Base-by-base conservation (phyloP, 1,140 invertebrate genomes). In the Alviniconcha marisindica region DNA sequence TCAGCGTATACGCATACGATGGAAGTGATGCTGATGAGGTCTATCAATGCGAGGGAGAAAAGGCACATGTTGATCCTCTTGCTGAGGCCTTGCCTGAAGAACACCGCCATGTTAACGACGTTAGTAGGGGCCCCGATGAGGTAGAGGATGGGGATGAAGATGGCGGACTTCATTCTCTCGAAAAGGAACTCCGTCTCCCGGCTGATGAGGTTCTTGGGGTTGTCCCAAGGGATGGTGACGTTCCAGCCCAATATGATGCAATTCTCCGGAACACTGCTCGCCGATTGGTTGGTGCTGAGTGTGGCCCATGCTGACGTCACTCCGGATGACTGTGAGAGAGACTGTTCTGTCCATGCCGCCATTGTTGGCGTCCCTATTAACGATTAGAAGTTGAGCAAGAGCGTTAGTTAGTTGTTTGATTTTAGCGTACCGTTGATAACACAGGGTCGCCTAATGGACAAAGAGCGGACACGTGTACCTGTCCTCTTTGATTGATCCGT, bases 1-100 rank as follows among this genome's bases (percentile, higher is more conserved):
- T 77, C 76, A 33, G 3, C 3, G 51, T 7, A 1, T 4, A 77
- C 2, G 0, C 51, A 4, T 4, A 77, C 51, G 12, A 77, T 0
- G 28, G 54, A 54, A 2, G 44, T 54, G 15, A 54, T 3, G 7
- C 10, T 28, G 0, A 77, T 2, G 14, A 77, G 28, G 33, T 77
- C 76, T 0, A 77, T 48, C 5, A 77, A 15, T 12, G 76, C 18
- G 1, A 77, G 31, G 1, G 21, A n/a, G 42, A 77, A 77, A 0
- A 77, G 74, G 24, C 74, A 77, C 18, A 77, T 14, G 74, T 44
- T 42, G 74, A 77, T 44, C 18, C 74, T 40, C 38, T 77, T 40
- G 21, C 44, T 77, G 0, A 77, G 42, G 15, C 74, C 42, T 40
- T 77, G 74, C 40, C 31, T 77, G 40, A 1, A 40, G 40, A 77